Evolutionary conservation across 2,797 vertebrate species (phyloP).

Genomic region (Fratercula arctica): DNA sequence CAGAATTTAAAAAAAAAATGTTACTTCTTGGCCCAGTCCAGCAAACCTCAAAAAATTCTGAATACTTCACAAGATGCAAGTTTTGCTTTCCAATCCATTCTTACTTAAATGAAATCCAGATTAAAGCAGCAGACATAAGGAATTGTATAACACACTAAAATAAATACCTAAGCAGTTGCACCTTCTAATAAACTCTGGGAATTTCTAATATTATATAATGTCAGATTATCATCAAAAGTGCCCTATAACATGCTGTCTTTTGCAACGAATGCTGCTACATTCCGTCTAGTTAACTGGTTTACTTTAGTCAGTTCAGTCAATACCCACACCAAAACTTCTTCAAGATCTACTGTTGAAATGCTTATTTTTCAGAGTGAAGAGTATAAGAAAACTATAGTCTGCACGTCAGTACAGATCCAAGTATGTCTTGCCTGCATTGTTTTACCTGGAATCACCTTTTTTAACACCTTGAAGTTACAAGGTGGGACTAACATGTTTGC

Average conservation of each 20-base stretch:
- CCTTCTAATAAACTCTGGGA: background rate
- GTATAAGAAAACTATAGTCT: background rate
- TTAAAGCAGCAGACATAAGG: background rate
- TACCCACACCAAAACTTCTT: background rate
- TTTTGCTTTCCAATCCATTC: background rate
- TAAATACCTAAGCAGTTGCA: background rate
- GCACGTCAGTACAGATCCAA: background rate
- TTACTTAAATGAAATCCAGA: background rate
- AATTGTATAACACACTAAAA: background rate
- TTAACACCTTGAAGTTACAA: background rate
- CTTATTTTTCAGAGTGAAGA: background rate
- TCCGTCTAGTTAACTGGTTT: background rate
- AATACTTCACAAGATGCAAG: background rate
- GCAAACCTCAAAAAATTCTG: background rate
- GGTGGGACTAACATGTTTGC: background rate
- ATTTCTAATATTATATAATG: background rate
- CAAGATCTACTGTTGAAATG: background rate
- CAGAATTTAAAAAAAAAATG: background rate
- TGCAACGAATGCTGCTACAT: background rate
- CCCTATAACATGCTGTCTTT: background rate
- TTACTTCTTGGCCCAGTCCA: background rate
- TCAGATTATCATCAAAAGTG: background rate
- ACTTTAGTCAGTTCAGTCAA: background rate
- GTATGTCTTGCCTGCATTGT: background rate
- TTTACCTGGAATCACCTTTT: background rate